phyloP scores from a whole-genome alignment of 1,140 invertebrate genomes.

The Drosophila lacteicornis region DNA sequence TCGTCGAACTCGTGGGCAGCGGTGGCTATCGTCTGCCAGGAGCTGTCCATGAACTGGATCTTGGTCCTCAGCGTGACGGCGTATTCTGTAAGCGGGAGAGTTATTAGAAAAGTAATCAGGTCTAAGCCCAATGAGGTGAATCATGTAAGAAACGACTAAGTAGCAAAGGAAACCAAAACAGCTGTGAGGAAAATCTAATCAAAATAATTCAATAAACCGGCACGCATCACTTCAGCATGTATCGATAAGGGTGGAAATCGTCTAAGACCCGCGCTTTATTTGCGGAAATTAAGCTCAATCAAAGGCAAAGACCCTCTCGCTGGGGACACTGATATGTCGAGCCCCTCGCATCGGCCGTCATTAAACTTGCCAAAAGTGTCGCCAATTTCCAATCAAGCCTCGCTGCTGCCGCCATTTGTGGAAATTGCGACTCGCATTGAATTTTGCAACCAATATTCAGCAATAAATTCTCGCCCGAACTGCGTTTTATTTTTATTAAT shows the following conservation, averaged over 20 bases:
- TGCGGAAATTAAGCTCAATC: conserved; percentile 48
- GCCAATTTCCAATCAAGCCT: conserved; percentile 26
- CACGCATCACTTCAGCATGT: conserved; percentile 1
- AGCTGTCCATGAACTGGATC: conserved; percentile 87
- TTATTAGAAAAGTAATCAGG: neutral
- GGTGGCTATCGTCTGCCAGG: conserved; percentile 86
- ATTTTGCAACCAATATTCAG: conserved; percentile 28
- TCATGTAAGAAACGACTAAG: neutral
- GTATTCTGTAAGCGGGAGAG: conserved; percentile 87
- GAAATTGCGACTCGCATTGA: conserved; percentile 33
- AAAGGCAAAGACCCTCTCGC: neutral
- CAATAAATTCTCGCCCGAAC: conserved; percentile 16
- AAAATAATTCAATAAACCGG: neutral
- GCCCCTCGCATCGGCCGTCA: neutral
- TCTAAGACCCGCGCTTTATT: conserved; percentile 10
- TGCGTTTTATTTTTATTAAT: conserved; percentile 47
- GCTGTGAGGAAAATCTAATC: neutral
- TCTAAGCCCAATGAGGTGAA: too few relatives aligned
- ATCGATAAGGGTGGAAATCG: conserved; percentile 4
- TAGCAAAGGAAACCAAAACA: neutral
- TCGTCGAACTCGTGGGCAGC: conserved; percentile 86
- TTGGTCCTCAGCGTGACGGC: conserved; percentile 88
- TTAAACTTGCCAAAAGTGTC: conserved; percentile 45
- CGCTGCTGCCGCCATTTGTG: conserved; percentile 17
- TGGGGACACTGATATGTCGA: conserved; percentile 1